These are phyloP conservation scores for Aphyosemion australe DNA, from an alignment of 2,113 vertebrate species.

Conservation along the genomic window DNA sequence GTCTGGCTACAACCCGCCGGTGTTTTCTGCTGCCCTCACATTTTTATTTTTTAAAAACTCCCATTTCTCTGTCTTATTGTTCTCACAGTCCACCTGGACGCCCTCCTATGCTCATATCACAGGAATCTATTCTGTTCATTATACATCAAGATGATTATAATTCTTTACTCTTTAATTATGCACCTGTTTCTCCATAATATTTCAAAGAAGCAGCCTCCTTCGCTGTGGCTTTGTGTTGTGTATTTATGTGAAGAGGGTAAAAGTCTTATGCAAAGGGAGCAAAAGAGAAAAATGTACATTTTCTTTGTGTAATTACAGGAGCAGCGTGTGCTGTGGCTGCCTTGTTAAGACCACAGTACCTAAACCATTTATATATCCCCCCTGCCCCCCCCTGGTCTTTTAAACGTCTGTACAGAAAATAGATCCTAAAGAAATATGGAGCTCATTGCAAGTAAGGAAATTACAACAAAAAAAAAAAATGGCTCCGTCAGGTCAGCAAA, in stretches of 20 bases:
- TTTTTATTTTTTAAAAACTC: neutral
- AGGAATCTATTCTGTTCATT: too few relatives aligned
- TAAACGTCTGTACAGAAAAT: neutral
- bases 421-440: neutral
- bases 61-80: neutral
- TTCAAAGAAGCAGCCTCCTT: neutral
- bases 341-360: neutral
- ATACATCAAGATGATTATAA: too few relatives aligned
- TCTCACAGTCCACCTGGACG: neutral
- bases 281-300: neutral
- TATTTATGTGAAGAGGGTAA: neutral
- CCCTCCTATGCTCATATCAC: neutral
- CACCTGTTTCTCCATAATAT: constrained; percentile 5
- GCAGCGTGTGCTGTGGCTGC: neutral
- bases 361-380: neutral
- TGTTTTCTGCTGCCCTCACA: neutral
- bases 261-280: neutral
- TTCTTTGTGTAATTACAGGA: constrained; percentile 26
- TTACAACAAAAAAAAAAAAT: neutral
- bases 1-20: constrained; percentile 22
- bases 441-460: neutral
- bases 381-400: neutral
- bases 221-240: constrained; percentile 6
- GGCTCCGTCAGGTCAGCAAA: neutral
- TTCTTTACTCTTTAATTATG: neutral